Conservation (phyloP, 1,140 invertebrate species). For the Cyclargus thomasi region DNA sequence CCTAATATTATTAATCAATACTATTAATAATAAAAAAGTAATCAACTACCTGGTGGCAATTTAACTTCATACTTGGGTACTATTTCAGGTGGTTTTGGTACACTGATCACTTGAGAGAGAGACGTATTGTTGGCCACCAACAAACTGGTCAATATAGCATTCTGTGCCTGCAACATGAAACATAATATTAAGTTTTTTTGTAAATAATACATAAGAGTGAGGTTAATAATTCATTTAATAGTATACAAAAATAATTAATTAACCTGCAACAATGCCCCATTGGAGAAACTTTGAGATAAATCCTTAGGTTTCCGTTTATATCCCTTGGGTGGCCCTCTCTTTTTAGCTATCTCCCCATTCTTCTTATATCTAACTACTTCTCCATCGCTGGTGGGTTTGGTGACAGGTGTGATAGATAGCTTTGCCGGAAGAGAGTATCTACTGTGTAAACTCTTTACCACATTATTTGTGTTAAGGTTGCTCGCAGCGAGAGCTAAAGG, state of each 20-base stretch:
- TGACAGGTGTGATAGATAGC: constrained; percentile 55
- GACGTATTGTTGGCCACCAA: constrained; percentile 47
- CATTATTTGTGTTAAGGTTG: constrained; percentile 39
- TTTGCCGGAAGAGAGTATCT: constrained; percentile 59
- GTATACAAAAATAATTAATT: background rate
- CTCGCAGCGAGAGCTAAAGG: constrained; percentile 45
- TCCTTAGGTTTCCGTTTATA: constrained; percentile 65
- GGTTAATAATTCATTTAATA: too few relatives aligned
- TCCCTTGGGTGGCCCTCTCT: constrained; percentile 59
- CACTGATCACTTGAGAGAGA: constrained; percentile 27
- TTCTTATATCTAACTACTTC: constrained; percentile 62
- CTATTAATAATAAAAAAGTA: too few relatives aligned
- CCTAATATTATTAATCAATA: too few relatives aligned
- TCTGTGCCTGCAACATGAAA: constrained; percentile 46
- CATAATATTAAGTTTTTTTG: background rate
- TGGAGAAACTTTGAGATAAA: constrained; percentile 51
- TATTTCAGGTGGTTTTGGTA: constrained; percentile 23
- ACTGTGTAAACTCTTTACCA: constrained; percentile 49
- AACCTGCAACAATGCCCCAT: constrained; percentile 50
- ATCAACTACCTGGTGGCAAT: constrained; percentile 52
- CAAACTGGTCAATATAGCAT: constrained; percentile 55
- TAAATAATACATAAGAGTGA: too few relatives aligned
- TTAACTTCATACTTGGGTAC: constrained; percentile 30
- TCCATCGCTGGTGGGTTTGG: constrained; percentile 35
- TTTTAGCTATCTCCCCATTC: constrained; percentile 64